Percentiles rank a stretch among this genome's conserved stretches.
Evolutionary conservation across 2,113 vertebrate genomes (phyloP).

Genomic region (Sapayoa aenigma): DNA sequence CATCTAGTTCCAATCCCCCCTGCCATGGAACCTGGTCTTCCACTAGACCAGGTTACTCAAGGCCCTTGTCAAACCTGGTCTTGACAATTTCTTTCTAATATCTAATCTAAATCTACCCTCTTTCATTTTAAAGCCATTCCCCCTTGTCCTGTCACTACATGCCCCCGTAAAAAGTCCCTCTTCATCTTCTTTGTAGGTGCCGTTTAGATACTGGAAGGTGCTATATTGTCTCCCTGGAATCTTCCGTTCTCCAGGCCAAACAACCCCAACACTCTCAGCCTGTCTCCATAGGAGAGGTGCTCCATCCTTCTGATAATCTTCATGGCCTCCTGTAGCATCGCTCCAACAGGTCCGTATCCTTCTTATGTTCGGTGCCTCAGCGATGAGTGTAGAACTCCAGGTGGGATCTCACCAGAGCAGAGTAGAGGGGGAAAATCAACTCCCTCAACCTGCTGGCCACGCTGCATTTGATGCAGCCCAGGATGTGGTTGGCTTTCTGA

Average conservation of each 20-base stretch:
- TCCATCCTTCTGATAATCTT: not conserved
- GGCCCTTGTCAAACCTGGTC: not conserved
- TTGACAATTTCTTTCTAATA: not conserved
- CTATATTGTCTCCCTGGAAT: not conserved
- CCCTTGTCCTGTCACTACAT: not conserved
- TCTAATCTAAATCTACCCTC: not conserved
- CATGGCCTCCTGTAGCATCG: not conserved
- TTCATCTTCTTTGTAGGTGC: not conserved
- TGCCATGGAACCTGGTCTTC: not conserved
- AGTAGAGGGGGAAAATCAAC: not conserved
- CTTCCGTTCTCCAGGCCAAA: not conserved
- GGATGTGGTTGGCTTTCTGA: not conserved
- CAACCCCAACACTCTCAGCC: not conserved
- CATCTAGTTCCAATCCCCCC: accelerated
- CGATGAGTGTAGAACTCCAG: not conserved
- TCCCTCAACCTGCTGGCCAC: not conserved
- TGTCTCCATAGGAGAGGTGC: not conserved
- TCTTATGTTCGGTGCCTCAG: not conserved
- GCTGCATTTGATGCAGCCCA: not conserved
- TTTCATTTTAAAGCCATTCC: not conserved
- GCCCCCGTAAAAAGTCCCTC: not conserved
- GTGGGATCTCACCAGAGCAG: not conserved
- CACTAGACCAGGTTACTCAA: not conserved
- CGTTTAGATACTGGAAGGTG: not conserved
- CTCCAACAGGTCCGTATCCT: not conserved